Percentiles rank a stretch among this genome's conserved stretches.
Conservation (phyloP, 2,113 vertebrate genomes). For the Sebastes schlegelii region DNA sequence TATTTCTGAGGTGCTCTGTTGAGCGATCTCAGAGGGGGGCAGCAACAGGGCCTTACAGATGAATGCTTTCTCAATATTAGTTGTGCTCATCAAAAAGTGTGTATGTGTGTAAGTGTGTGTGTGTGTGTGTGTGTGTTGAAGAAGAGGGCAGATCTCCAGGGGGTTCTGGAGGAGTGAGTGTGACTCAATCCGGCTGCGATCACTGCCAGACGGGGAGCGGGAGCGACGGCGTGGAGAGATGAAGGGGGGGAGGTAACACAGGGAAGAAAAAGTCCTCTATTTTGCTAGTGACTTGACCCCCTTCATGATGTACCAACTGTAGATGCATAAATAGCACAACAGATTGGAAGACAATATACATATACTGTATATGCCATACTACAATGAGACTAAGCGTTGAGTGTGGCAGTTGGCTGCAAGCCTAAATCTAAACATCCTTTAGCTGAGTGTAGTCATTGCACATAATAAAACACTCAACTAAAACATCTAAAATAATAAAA, state of each 20-base stretch:
- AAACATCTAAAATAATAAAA: constrained; percentile 1
- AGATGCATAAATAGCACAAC: constrained; percentile 40
- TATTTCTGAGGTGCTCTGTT: constrained; percentile 71
- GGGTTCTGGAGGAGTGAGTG: constrained; percentile 67
- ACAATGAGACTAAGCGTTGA: constrained; percentile 15
- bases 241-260: constrained; percentile 37
- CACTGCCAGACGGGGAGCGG: constrained; percentile 54
- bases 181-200: constrained; percentile 76
- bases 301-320: constrained; percentile 27
- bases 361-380: not conserved
- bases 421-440: constrained; percentile 24
- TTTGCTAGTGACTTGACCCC: constrained; percentile 32
- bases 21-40: constrained; percentile 77
- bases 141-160: constrained; percentile 56
- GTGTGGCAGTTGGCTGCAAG: constrained; percentile 26
- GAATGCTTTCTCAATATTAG: constrained; percentile 81
- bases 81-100: constrained; percentile 70
- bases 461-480: not conserved
- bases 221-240: constrained; percentile 46
- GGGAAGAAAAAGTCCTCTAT: constrained; percentile 43
- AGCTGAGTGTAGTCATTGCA: not conserved
- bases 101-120: constrained; percentile 39
- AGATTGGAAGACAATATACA: constrained; percentile 36
- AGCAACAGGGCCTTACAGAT: constrained; percentile 74
- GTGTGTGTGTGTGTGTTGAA: constrained; percentile 36